Percentiles rank a stretch among this genome's conserved stretches.
These are phyloP conservation scores for Panthera uncia DNA, from an alignment of 2,113 vertebrate species.

Conservation along the genomic window DNA sequence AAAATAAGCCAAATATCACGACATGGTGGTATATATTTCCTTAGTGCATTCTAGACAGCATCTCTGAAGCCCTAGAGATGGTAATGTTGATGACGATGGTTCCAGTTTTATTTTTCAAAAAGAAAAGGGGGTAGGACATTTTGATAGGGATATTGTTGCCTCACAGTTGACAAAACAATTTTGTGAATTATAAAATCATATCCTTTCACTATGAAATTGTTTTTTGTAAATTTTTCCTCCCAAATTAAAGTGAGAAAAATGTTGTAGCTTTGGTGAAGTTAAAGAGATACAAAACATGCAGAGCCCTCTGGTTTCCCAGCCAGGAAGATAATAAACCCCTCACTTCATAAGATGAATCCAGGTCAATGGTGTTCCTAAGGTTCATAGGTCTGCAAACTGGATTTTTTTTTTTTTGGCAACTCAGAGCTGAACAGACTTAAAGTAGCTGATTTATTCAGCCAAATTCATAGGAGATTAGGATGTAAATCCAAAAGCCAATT, in stretches of 20 bases:
- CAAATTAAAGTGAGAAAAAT: not conserved
- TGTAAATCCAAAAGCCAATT: not conserved
- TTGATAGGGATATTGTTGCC: not conserved
- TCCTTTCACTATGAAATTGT: not conserved
- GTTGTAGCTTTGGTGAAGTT: not conserved
- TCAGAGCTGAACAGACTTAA: not conserved
- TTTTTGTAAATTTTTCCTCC: conserved; percentile 18
- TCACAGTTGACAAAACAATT: not conserved
- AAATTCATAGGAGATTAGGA: not conserved
- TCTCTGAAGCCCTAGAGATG: not conserved
- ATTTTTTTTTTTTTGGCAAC: not conserved
- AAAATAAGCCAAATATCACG: not conserved
- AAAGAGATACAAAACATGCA: not conserved
- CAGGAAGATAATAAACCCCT: not conserved
- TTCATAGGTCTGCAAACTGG: not conserved
- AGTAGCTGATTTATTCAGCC: not conserved
- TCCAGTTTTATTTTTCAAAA: not conserved
- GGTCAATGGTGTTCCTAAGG: not conserved
- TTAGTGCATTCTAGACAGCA: not conserved
- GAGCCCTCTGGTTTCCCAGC: not conserved
- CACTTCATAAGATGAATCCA: not conserved
- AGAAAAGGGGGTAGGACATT: not conserved
- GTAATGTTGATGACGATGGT: not conserved
- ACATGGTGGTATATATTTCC: not conserved
- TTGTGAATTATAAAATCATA: conserved; percentile 16